Percentiles rank a stretch among this genome's conserved stretches.
Conservation (phyloP, 2,797 vertebrate genomes). For the Neopelma chrysocephalum region DNA sequence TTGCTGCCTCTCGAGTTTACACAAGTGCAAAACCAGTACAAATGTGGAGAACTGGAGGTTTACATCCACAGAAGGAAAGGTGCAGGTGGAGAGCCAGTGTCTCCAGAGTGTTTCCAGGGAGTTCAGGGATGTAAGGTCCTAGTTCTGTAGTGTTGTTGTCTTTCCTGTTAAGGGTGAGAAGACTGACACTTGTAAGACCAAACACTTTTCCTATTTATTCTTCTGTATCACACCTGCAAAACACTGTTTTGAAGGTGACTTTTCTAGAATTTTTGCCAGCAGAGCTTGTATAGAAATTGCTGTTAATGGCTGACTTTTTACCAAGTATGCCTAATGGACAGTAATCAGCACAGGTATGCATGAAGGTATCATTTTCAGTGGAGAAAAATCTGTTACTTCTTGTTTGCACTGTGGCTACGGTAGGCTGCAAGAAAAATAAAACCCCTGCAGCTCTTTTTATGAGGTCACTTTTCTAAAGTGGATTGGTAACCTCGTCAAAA, state of each 20-base stretch:
- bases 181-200: not conserved
- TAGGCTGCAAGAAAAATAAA: constrained; percentile 19
- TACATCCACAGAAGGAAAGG: not conserved
- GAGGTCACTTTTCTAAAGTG: constrained; percentile 4
- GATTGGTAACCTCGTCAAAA: constrained; percentile 49
- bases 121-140: not conserved
- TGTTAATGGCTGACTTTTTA: not conserved
- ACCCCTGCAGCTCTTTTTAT: not conserved
- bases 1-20: not conserved
- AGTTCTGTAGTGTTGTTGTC: not conserved
- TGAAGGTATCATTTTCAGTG: not conserved
- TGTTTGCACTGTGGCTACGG: not conserved
- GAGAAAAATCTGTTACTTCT: not conserved
- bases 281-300: not conserved
- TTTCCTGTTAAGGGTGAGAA: not conserved
- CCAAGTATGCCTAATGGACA: not conserved
- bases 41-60: not conserved
- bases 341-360: not conserved
- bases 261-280: not conserved
- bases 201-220: not conserved
- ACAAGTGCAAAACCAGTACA: not conserved
- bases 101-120: not conserved
- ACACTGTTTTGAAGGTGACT: not conserved
- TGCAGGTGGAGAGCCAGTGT: not conserved
- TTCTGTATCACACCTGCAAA: not conserved